Percentiles rank a stretch among this genome's conserved stretches.
phyloP scores from a whole-genome alignment of 2,113 vertebrate species.

The Campylomormyrus numenius region DNA sequence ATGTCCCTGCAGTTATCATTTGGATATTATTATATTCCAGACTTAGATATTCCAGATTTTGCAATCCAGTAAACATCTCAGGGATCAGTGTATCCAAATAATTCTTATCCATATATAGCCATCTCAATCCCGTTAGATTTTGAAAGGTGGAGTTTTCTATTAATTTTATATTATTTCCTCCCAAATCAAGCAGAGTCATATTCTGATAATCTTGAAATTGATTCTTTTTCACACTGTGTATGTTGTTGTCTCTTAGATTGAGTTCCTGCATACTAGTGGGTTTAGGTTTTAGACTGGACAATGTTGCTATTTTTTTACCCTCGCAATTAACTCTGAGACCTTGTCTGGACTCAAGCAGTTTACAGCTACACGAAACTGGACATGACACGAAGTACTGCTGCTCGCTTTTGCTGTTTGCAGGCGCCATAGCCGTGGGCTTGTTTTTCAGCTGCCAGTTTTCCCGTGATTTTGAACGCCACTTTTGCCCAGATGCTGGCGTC shows the following conservation, averaged over 20 bases:
- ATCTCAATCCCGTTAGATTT: constrained; percentile 82
- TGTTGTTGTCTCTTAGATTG: constrained; percentile 90
- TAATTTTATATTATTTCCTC: constrained; percentile 88
- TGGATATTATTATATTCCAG: constrained; percentile 98
- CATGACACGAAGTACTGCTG: constrained; percentile 62
- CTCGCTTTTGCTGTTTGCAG: constrained; percentile 52
- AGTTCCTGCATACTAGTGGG: constrained; percentile 80
- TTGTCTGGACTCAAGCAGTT: constrained; percentile 74
- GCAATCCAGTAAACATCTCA: constrained; percentile 88
- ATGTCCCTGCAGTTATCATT: constrained; percentile 80
- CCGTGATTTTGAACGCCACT: constrained; percentile 80
- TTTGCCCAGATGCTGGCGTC: constrained; percentile 67
- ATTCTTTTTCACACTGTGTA: constrained; percentile 82
- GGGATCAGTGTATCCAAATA: constrained; percentile 84
- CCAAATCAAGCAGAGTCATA: constrained; percentile 85
- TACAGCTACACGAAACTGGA: constrained; percentile 80
- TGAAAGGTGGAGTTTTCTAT: constrained; percentile 94
- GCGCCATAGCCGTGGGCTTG: constrained; percentile 73
- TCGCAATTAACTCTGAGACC: constrained; percentile 96
- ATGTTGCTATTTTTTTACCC: constrained; percentile 84
- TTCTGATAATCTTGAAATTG: constrained; percentile 86
- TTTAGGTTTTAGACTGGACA: constrained; percentile 82
- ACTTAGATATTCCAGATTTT: constrained; percentile 92
- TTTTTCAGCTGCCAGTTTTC: constrained; percentile 96
- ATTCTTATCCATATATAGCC: constrained; percentile 99